Evolutionary conservation across 2,113 vertebrate genomes (phyloP), one percentile per base, ranked within the genome.

Genomic region (Myotis yumanensis): DNA sequence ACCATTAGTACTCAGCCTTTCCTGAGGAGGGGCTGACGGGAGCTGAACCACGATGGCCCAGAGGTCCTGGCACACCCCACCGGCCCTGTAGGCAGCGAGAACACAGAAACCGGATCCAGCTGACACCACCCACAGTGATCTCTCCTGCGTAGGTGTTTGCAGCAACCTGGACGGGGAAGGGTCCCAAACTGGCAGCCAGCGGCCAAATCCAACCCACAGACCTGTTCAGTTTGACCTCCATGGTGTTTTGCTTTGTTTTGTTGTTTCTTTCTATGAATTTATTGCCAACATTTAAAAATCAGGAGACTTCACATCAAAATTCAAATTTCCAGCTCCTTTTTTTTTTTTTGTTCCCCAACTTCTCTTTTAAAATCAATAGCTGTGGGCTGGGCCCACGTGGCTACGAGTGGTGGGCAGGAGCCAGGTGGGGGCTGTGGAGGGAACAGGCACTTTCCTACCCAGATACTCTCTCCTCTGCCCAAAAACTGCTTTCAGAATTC

Each of bases 321-420:
- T 66, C n/a, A 10, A 72, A 64, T 57, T 75, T 86, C 73, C 51
- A 59, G 73, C 80, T 94, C 73, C 86, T 76, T 86, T 76, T 90
- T 83, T n/a, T 37, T 40, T 43, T 43, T 43, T 43, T 43, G 43
- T 43, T 43, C 52, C 25, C 25, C 23, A 62, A 69, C 80, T 94
- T 79, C 86, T 76, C 92, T 76, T 94, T 85, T 37, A 10, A 77
- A 93, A 35, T 52, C 32, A 11, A 15, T 62, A 76, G 48, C 84
- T 6, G 11, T 62, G 69, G 62, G 64, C 83, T 64, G 90, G 57
- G 48, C 64, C 57, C n/a, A 2, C 20, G 0, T 62, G 85, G 75
- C 69, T 40, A 1, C 1, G 0, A 16, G 72, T 8, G 16, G 68
- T 23, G 81, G 51, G 62, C 81, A 32, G 54, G 48, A 77, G 37